phyloP scores from a whole-genome alignment of 2,113 vertebrate species.

The Plestiodon gilberti region DNA sequence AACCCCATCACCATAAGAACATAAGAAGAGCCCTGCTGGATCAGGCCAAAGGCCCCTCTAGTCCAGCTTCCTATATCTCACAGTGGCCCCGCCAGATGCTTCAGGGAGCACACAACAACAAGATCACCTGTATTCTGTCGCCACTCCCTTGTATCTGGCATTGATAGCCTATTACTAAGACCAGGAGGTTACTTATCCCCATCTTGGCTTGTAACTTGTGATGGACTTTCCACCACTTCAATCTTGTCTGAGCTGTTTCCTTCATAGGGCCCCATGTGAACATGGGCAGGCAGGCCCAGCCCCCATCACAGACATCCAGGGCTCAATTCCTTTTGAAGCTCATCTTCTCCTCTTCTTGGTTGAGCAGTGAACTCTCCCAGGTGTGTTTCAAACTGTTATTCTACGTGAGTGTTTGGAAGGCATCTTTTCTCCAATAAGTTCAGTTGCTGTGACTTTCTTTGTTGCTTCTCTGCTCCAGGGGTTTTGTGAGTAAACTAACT shows the following conservation, averaged over 20 bases:
- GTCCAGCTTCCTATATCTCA: too few relatives aligned
- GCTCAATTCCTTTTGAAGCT: background rate
- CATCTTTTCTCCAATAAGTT: background rate
- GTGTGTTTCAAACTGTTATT: background rate
- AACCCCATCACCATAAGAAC: too few relatives aligned
- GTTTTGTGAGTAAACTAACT: slow-evolving; percentile 62
- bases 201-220: too few relatives aligned
- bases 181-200: too few relatives aligned
- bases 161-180: too few relatives aligned
- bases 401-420: background rate
- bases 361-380: background rate
- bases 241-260: too few relatives aligned
- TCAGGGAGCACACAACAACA: too few relatives aligned
- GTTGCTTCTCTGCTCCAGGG: slow-evolving; percentile 50
- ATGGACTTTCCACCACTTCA: background rate
- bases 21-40: too few relatives aligned
- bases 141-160: too few relatives aligned
- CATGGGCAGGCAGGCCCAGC: background rate
- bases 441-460: background rate
- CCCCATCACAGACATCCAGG: background rate
- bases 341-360: background rate
- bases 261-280: background rate
- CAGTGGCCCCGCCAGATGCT: too few relatives aligned
- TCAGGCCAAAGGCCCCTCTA: too few relatives aligned
- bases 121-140: too few relatives aligned